Evolutionary conservation across 2,888 invertebrate species (phyloP), one percentile per base, ranked within the genome.

Genomic region (Eilema griseolum): DNA sequence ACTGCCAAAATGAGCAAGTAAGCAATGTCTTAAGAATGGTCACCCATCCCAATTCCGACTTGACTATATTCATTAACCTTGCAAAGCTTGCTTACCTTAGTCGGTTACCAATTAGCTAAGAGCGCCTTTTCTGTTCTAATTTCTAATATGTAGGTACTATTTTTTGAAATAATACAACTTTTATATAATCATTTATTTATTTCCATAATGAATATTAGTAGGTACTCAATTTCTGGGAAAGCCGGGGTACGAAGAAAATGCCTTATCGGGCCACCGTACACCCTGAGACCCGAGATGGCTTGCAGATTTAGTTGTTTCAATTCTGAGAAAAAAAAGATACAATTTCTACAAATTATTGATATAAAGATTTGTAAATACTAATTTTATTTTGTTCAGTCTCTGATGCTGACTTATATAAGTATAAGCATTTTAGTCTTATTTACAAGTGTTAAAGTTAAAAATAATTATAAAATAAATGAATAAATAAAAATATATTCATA

Each of bases 121-220:
- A n/a, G 31, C 4, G 12, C 8, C 28, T 33, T 12, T 20, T 8
- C n/a, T 28, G 10, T 12, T n/a, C 5, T 31, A 31, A 1, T 16
- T 8, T 7, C 7, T 52, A 52, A n/a, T n/a, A n/a, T 7, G 16
- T 16, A 16, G 12, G 4, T 46, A 52, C 52, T 5, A 16, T 0
- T 20, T 1, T n/a, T 52, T 52, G 1, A n/a, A 52, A 33, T 20
- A 61, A 31, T 20, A 46, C 26, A 46, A 63, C 11, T 20, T 26
- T 63, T 33, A 63, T 63, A 5, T n/a, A 63, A 28, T 63, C 24
- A 24, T 20, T 46, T 52, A 11, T 64, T 64, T 46, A 64, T 52
- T 46, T 26, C 20, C n/a, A 26, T 63, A n/a, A 46, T n/a, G n/a
- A n/a, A 63, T 46, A 63, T 63, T 28, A 24, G 23, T 23, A 41